These are phyloP conservation scores for Mythimna albipuncta DNA, from an alignment of 2,888 invertebrate genomes.

Conservation along the genomic window DNA sequence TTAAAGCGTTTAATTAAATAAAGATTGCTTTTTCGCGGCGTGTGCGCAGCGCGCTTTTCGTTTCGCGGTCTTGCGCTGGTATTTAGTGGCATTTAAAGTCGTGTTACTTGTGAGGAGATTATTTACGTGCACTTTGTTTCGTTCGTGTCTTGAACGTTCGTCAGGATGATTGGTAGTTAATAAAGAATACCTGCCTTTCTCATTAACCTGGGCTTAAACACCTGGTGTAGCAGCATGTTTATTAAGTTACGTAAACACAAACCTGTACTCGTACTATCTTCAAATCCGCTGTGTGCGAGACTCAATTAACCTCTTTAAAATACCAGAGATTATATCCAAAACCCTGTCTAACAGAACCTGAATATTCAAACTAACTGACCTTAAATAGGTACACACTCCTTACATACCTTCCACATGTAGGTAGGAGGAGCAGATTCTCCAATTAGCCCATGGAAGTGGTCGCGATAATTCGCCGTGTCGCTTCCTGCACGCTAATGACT, in stretches of 20 bases:
- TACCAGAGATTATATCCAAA: constrained; percentile 6
- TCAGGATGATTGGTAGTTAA: constrained; percentile 15
- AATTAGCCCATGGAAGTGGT: constrained; percentile 65
- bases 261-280: too few relatives aligned
- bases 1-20: constrained; percentile 76
- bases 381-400: constrained; percentile 19
- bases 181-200: constrained; percentile 1
- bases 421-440: constrained; percentile 59
- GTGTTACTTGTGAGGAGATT: constrained; percentile 63
- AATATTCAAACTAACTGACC: constrained; percentile 45
- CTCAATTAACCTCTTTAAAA: neutral
- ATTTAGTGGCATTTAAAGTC: constrained; percentile 69
- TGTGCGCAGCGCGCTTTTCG: constrained; percentile 51
- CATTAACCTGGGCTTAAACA: constrained; percentile 2
- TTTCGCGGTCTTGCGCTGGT: constrained; percentile 58
- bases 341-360: neutral
- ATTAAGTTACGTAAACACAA: neutral
- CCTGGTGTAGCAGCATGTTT: neutral
- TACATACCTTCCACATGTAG: constrained; percentile 22
- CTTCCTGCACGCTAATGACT: constrained; percentile 72
- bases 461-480: constrained; percentile 66
- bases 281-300: neutral
- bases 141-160: constrained; percentile 34
- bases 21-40: constrained; percentile 70
- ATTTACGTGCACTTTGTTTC: constrained; percentile 51